These are phyloP conservation scores for Zenarchopterus dispar DNA, from an alignment of 2,797 vertebrate genomes.

Conservation along the genomic window DNA sequence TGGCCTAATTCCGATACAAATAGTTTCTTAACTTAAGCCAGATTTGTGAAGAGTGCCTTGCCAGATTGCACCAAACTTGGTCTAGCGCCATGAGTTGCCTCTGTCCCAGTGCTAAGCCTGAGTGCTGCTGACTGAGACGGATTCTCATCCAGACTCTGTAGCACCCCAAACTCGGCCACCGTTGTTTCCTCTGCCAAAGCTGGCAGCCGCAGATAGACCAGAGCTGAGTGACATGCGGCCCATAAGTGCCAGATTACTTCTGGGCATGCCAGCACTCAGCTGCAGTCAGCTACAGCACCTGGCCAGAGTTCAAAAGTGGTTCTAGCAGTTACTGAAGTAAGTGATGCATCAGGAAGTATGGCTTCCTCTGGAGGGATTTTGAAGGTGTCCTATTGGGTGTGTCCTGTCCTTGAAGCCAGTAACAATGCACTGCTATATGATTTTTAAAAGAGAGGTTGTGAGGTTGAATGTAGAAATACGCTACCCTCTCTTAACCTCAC, in stretches of 20 bases:
- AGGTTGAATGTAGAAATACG: too few relatives aligned
- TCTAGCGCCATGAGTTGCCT: conserved; percentile 26
- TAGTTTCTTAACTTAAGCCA: conserved; percentile 33
- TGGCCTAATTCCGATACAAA: conserved; percentile 44
- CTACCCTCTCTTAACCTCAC: too few relatives aligned
- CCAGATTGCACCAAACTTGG: conserved; percentile 37
- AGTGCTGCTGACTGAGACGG: conserved; percentile 34
- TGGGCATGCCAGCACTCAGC: conserved; percentile 33
- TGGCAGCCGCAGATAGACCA: conserved; percentile 22
- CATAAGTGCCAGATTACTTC: conserved; percentile 27
- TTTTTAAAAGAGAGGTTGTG: too few relatives aligned
- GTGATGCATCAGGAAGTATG: conserved; percentile 38
- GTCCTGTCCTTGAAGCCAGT: conserved; percentile 1
- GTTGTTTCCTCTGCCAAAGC: conserved; percentile 29
- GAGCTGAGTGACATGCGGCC: conserved; percentile 33
- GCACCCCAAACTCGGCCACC: conserved; percentile 14
- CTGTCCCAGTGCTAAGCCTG: conserved; percentile 28
- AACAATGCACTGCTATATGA: neutral
- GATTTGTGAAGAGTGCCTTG: conserved; percentile 39
- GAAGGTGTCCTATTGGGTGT: conserved; percentile 14
- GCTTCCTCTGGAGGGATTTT: conserved; percentile 26
- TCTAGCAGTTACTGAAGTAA: conserved; percentile 41
- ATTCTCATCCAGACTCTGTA: conserved; percentile 22
- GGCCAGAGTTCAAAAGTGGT: conserved; percentile 43
- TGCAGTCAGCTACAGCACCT: conserved; percentile 42